These are phyloP conservation scores for Dromiciops gliroides DNA, from an alignment of 2,113 vertebrate species.

Conservation along the genomic window DNA sequence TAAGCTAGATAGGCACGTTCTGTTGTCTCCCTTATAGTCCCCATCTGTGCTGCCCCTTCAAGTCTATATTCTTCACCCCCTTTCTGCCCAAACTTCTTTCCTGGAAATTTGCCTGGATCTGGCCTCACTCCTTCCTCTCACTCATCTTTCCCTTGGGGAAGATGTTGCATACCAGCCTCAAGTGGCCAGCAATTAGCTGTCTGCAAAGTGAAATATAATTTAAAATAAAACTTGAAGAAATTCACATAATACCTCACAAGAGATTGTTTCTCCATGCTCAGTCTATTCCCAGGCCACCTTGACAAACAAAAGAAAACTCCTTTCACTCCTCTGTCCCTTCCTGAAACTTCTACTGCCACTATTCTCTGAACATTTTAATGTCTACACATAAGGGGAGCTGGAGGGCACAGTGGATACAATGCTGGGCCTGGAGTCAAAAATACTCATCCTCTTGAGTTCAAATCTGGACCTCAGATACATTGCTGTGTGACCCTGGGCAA, in stretches of 20 bases:
- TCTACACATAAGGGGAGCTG: no score
- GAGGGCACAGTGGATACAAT: no score
- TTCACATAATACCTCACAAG: neutral
- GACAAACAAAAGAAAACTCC: neutral
- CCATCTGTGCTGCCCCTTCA: slow-evolving; percentile 27
- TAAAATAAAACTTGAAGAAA: neutral
- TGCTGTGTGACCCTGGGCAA: no score
- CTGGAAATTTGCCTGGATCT: slow-evolving; percentile 48
- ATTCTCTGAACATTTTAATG: neutral
- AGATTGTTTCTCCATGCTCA: neutral
- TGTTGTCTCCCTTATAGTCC: neutral
- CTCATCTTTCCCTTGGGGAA: neutral
- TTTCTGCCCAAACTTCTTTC: neutral
- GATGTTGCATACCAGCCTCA: neutral
- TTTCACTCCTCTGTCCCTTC: neutral
- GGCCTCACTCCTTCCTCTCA: slow-evolving; percentile 5
- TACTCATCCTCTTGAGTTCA: no score
- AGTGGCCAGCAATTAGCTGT: slow-evolving; percentile 1
- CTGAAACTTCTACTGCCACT: neutral
- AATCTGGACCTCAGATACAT: no score
- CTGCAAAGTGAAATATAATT: neutral
- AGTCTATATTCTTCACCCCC: slow-evolving; percentile 14
- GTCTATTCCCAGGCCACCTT: neutral
- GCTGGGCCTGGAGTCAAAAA: no score
- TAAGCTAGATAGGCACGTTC: slow-evolving; percentile 24